Evolutionary conservation across 2,113 vertebrate genomes (phyloP).

Genomic region (Nesoenas mayeri): DNA sequence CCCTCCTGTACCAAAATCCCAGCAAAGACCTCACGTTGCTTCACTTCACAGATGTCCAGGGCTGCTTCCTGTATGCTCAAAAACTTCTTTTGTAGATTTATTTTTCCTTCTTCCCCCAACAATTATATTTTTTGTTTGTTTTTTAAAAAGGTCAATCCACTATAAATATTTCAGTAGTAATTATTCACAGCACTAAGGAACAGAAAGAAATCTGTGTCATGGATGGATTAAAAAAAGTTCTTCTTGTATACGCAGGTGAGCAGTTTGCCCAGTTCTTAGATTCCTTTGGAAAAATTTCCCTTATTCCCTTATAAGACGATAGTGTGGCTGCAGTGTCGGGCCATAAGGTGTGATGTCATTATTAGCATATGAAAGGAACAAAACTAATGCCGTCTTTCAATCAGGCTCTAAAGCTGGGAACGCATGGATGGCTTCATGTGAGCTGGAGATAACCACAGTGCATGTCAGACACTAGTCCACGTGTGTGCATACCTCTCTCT

Average conservation of each 20-base stretch:
- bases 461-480: background rate
- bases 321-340: background rate
- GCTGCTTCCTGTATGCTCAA: background rate
- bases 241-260: background rate
- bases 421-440: background rate
- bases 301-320: background rate
- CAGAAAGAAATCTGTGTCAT: background rate
- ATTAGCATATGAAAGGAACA: background rate
- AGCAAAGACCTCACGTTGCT: background rate
- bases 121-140: background rate
- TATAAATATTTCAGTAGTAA: background rate
- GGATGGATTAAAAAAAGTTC: background rate
- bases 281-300: background rate
- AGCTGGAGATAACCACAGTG: background rate
- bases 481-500: background rate
- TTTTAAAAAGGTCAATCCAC: background rate
- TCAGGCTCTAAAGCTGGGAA: background rate
- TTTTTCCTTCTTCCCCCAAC: background rate
- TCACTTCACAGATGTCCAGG: background rate
- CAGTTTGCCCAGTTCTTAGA: background rate
- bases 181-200: background rate
- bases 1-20: fast-evolving
- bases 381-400: background rate
- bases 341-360: background rate
- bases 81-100: background rate